Evolutionary conservation across 2,797 vertebrate genomes (phyloP), one percentile per base, ranked within the genome.

Genomic region (Buphagus erythrorhynchus): DNA sequence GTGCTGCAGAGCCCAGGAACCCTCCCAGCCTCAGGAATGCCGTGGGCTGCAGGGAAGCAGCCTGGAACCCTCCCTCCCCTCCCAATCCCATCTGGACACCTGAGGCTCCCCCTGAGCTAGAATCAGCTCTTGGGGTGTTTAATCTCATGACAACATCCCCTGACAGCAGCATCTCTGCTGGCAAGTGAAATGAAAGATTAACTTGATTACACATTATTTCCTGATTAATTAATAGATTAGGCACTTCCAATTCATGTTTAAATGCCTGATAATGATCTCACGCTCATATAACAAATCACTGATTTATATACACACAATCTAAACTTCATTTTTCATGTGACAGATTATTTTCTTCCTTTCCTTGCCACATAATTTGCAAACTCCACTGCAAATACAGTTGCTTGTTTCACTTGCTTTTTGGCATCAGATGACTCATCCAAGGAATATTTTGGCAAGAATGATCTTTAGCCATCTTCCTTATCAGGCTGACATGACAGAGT

Each of bases 201-300:
- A 91, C 88, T 91, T 90, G 91, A 94, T 96, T 96, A 89, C 52
- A 63, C 86, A 52, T 29, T 84, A 78, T 59, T 86, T 93, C 84
- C 82, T 85, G 93, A 84, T 92, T 96, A 94, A 96, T 94, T 95
- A 90, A 92, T 92, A 96, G 84, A 95, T 93, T 69, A 96, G 80
- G 55, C 66, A 75, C 58, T 91, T 93, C 81, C 75, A 93, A 61
- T 88, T 88, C 77, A 51, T 71, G 93, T 86, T 89, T 91, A 94
- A 95, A 72, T 52, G 94, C 57, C 79, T 76, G 91, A 93, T 93
- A 95, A 95, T 25, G 88, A 96, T 95, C 91, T 93, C 36, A 54
- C 1, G 7, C 43, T 58, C 83, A 55, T 52, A 33, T 26, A 93
- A 95, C 90, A 91, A 91, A 94, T 77, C 54, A 26, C 67, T 78